These are phyloP conservation scores for Cecidostiba fungosa DNA, from an alignment of 2,888 invertebrate genomes.

Conservation along the genomic window DNA sequence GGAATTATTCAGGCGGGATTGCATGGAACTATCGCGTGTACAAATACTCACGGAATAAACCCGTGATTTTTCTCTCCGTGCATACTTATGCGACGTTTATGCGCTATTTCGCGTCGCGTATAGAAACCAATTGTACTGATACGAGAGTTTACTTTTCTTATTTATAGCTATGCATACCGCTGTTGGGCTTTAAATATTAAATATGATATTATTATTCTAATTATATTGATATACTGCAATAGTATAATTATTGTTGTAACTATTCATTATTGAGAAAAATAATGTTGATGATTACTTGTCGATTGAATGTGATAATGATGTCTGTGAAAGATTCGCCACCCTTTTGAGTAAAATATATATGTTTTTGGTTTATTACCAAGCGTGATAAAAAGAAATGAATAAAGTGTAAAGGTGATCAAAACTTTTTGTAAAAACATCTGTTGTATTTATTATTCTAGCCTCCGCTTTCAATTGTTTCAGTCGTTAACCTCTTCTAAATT, in stretches of 20 bases:
- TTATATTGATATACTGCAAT: slow-evolving; percentile 30
- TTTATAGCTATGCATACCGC: slow-evolving; percentile 25
- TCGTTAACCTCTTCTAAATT: slow-evolving; percentile 56
- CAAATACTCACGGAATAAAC: no score
- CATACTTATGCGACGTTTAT: background rate
- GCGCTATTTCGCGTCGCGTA: background rate
- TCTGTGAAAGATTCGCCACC: background rate
- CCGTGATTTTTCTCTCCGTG: no score
- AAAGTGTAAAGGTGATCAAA: slow-evolving; percentile 38
- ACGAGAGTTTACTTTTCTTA: slow-evolving; percentile 13
- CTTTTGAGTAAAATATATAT: slow-evolving; percentile 30
- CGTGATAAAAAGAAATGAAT: slow-evolving; percentile 54
- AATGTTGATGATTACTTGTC: slow-evolving; percentile 39
- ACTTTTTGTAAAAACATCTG: slow-evolving; percentile 35
- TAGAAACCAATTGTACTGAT: slow-evolving; percentile 43
- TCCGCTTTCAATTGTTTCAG: slow-evolving; percentile 58
- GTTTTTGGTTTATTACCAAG: slow-evolving; percentile 57
- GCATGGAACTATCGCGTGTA: no score
- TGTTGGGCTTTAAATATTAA: slow-evolving; percentile 40
- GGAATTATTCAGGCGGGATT: no score
- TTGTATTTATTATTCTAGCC: slow-evolving; percentile 10
- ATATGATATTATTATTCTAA: slow-evolving; percentile 10
- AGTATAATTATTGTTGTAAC: slow-evolving; percentile 17
- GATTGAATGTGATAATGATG: slow-evolving; percentile 57
- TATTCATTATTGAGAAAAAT: slow-evolving; percentile 28